phyloP scores from a whole-genome alignment of 2,113 vertebrate genomes.

The Eulacestoma nigropectus region DNA sequence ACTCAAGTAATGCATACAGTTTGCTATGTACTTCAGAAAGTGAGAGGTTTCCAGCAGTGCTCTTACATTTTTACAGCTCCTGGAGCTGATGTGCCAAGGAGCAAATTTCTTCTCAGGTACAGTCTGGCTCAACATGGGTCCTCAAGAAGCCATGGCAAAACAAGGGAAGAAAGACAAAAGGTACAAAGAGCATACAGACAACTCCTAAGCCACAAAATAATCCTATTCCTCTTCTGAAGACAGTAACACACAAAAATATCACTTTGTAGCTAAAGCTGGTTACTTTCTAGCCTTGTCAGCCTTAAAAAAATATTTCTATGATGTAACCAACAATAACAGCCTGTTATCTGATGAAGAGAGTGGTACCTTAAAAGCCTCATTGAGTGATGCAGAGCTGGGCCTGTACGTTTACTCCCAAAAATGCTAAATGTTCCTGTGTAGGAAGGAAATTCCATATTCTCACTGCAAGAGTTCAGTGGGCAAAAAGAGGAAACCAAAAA shows the following conservation, averaged over 20 bases:
- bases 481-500: background rate
- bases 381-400: background rate
- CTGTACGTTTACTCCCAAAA: background rate
- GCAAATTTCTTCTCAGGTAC: background rate
- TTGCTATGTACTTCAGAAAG: background rate
- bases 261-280: background rate
- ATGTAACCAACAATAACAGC: background rate
- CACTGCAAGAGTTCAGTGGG: background rate
- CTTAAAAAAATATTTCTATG: background rate
- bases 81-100: background rate
- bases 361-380: background rate
- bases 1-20: background rate
- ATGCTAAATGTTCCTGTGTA: background rate
- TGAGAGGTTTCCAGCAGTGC: background rate
- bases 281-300: background rate
- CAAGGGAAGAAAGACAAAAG: background rate
- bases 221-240: background rate
- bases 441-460: background rate
- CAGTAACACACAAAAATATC: background rate
- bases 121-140: background rate
- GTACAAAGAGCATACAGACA: background rate
- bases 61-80: background rate
- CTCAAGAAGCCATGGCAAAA: background rate
- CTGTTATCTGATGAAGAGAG: background rate
- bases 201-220: background rate